Conservation (phyloP, 2,888 invertebrate genomes). For the Ramazzottius varieornatus region DNA sequence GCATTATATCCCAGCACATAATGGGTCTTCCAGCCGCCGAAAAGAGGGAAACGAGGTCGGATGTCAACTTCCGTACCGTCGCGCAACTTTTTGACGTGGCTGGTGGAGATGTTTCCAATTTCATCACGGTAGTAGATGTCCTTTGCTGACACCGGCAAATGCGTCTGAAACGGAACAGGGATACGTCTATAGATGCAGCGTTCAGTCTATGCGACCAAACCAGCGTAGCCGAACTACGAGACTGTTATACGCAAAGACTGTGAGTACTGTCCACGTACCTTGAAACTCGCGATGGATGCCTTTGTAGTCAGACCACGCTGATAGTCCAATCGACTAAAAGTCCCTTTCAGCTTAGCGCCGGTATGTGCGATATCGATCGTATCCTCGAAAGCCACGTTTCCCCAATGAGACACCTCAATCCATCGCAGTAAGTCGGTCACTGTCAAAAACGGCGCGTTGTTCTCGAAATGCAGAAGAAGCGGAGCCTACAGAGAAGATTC, state of each 20-base stretch:
- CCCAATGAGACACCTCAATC: slow-evolving; percentile 96
- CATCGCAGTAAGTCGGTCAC: slow-evolving; percentile 55
- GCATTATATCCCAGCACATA: slow-evolving; percentile 90
- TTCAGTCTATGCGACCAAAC: no score
- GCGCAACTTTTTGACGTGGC: slow-evolving; percentile 56
- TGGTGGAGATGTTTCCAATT: slow-evolving; percentile 96
- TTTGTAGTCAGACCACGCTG: slow-evolving; percentile 20
- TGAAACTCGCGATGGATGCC: slow-evolving; percentile 66
- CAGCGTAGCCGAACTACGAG: no score
- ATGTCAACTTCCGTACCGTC: slow-evolving; percentile 83
- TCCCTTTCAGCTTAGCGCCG: slow-evolving; percentile 69
- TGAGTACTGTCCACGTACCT: slow-evolving; percentile 34
- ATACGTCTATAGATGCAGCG: no score
- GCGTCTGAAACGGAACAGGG: slow-evolving; percentile 29
- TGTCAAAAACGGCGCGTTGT: slow-evolving; percentile 82
- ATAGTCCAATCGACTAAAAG: slow-evolving; percentile 32
- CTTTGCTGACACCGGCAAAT: slow-evolving; percentile 50
- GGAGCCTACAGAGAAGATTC: slow-evolving; percentile 5
- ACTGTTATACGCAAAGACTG: no score
- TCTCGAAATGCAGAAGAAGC: slow-evolving; percentile 66
- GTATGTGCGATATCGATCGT: slow-evolving; percentile 66
- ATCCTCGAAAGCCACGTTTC: slow-evolving; percentile 90
- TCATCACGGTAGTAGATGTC: slow-evolving; percentile 93
- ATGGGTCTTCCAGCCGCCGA: slow-evolving; percentile 95
- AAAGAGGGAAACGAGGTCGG: slow-evolving; percentile 83